Base-by-base conservation (phyloP, 2,888 invertebrate species). In the Scrobipalpa atriplicella region DNA sequence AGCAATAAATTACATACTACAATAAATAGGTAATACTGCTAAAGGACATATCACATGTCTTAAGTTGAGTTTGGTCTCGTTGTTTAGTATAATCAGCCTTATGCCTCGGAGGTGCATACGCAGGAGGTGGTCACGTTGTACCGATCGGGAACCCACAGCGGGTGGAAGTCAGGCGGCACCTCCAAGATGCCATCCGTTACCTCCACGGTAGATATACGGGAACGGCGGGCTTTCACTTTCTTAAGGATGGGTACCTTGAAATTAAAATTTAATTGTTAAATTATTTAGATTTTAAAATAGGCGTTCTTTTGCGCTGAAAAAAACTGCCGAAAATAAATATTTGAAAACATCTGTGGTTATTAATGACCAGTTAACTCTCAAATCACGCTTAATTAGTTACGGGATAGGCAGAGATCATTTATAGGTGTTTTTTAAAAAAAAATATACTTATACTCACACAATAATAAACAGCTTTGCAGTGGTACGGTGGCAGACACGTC, bases 171-270 rank as follows among this genome's bases (percentile, higher is more conserved):
- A 0, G 68, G 68, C 5, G 88, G 88, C 64, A 87, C 18, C 13
- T 77, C 75, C 2, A 29, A 73, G 5, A 89, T 66, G 1, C 84
- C 84, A 0, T 68, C 68, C 3, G 88, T 87, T 64, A 87, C 18
- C 13, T 77, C 75, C 62, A 78, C 69, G 56, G 70, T 67, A 9
- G 77, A 73, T 64, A 70, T 38, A 67, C 78, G 77, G 16, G 47
- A 47, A 19, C 71, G 70, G 1, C 66, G 66, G 6, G 67, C 62
- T 8, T 73, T 74, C 65, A 72, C 78, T 61, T 76, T 78, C 70
- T 79, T 87, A 11, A 90, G 72, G 47, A 90, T 77, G 10, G 83
- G 83, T 67, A 90, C 61, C 90, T 90, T 74, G 66, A 87, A 85
- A 16, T 54, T 39, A 2, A 39, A 1, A 39, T 10, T 7, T 38